phyloP scores from a whole-genome alignment of 2,888 invertebrate genomes.

The Cremastinae sp. region DNA sequence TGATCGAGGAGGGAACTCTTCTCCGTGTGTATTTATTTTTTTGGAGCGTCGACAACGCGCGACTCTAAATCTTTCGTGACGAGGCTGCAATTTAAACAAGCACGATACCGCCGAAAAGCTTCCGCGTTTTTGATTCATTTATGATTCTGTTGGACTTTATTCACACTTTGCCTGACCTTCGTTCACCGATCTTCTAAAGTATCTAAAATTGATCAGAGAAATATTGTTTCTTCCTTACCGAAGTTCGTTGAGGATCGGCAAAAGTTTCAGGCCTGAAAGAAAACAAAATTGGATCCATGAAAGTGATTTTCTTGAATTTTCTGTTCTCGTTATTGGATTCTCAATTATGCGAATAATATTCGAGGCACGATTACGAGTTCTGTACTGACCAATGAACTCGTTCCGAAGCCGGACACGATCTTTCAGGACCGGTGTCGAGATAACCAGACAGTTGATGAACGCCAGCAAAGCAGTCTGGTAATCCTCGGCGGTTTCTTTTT shows the following conservation, averaged over 20 bases:
- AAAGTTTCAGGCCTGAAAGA: conserved; percentile 90
- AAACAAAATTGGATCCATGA: conserved; percentile 45
- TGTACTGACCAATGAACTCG: conserved; percentile 94
- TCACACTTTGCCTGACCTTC: conserved; percentile 1
- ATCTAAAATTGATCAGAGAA: conserved; percentile 77
- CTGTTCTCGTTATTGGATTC: background rate
- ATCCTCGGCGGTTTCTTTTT: conserved; percentile 89
- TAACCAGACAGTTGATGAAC: conserved; percentile 97
- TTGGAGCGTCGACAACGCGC: background rate
- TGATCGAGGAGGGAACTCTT: conserved; percentile 2
- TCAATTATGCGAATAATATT: background rate
- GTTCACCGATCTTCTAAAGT: conserved; percentile 69
- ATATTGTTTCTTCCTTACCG: conserved; percentile 84
- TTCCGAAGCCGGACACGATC: conserved; percentile 94
- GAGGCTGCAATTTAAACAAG: conserved; percentile 18
- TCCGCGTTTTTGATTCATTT: conserved; percentile 31
- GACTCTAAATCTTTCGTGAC: conserved; percentile 25
- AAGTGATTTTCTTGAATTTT: background rate
- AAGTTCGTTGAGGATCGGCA: conserved; percentile 92
- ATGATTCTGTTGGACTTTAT: conserved; percentile 5
- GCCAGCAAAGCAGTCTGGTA: conserved; percentile 96
- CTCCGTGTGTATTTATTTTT: conserved; percentile 8
- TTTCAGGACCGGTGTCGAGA: conserved; percentile 92
- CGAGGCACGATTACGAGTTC: too few relatives aligned
- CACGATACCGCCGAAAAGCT: conserved; percentile 1